phyloP scores from a whole-genome alignment of 2,797 vertebrate species.

The Scolopax rusticola region DNA sequence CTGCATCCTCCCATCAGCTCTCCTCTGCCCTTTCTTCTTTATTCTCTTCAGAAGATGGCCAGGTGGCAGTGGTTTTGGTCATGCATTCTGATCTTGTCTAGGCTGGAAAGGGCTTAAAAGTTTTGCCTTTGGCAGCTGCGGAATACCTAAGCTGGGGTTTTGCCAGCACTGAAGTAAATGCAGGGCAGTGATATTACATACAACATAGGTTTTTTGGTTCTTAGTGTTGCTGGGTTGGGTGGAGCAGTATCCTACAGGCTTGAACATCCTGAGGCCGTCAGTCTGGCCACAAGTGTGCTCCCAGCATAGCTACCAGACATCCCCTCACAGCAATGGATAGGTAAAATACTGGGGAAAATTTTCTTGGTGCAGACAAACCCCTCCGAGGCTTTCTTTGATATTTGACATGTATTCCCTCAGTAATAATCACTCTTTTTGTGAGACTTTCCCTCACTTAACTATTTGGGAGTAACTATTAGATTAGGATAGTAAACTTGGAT shows the following conservation, averaged over 20 bases:
- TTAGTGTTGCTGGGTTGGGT: not conserved
- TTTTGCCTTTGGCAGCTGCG: too few species aligned
- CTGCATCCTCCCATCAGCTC: too few species aligned
- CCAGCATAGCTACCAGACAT: not conserved
- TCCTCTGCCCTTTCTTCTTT: too few species aligned
- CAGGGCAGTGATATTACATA: not conserved
- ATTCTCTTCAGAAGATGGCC: too few species aligned
- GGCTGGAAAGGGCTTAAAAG: not conserved
- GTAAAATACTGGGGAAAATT: not conserved
- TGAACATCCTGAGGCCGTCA: not conserved
- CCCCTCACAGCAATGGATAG: fast-evolving
- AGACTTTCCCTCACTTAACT: not conserved
- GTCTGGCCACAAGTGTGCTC: fast-evolving
- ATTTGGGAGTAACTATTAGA: not conserved
- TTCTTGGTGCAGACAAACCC: fast-evolving
- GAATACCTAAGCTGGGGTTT: not conserved
- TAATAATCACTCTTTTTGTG: fast-evolving
- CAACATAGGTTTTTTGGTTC: fast-evolving
- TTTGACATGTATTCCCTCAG: not conserved
- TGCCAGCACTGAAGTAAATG: not conserved
- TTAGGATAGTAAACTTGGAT: not conserved
- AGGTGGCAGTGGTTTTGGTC: too few species aligned
- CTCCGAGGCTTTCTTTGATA: fast-evolving
- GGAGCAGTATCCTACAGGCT: not conserved
- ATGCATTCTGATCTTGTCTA: too few species aligned